Evolutionary conservation across 2,797 vertebrate genomes (phyloP), one percentile per base, ranked within the genome.

Genomic region (Takifugu rubripes): DNA sequence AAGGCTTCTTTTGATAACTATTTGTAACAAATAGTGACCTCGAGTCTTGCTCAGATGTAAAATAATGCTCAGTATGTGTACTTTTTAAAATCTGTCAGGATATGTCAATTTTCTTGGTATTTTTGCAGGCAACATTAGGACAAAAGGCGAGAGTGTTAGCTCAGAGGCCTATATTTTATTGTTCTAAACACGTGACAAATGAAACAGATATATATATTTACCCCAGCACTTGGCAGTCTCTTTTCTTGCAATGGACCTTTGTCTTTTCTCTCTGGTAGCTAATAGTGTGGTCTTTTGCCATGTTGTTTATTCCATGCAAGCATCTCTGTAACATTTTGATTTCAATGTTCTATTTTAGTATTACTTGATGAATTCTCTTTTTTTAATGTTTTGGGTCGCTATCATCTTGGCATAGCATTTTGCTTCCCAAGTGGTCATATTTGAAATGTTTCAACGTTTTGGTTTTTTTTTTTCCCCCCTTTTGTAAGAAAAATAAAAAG

Each of bases 141-240:
- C 89, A 89, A 81, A 81, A 88, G 84, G 89, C 87, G 78, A 83
- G 84, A 89, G 84, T 88, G 81, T 83, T 82, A 82, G 86, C 89
- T 85, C 88, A 90, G 88, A 92, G 85, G 89, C 90, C 90, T 91
- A 89, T 93, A 91, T 93, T 92, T 92, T 93, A 91, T 91, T 91
- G 90, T 90, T 91, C 81, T 82, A 79, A 90, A 33, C 90, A 88
- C 84, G 85, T 84, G 88, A 91, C 89, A 92, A 91, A 92, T 94
- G 94, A 94, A 95, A 94, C 92, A 96, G 94, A 93, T 92, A 90
- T 92, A 97, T 91, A 92, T 93, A 93, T 92, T 91, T 91, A 92
- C 89, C 94, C 95, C 94, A 97, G 96, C 96, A 98, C 96, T 98
- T 99, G 95, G 93, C 94, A 93, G 93, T 93, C 92, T 95, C 94